Base-by-base conservation (phyloP, 2,888 invertebrate species). In the Epirrhoe tristata region DNA sequence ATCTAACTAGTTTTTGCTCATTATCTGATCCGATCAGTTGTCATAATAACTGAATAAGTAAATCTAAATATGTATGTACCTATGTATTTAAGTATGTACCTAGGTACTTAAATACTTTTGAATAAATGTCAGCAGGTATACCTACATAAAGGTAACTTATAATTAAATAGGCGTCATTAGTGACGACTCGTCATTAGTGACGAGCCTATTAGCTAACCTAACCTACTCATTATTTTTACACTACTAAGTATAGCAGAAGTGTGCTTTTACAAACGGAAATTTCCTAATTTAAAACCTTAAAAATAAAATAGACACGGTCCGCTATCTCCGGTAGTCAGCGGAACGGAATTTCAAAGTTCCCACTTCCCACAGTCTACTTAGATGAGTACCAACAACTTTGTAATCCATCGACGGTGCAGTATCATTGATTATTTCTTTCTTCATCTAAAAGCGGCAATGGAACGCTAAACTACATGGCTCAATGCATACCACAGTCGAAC, bases 341-440 rank as follows among this genome's bases (percentile, higher is more conserved):
- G 54, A 62, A 63, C 53, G 63, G 62, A 60, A 70, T 70, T 62
- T 58, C 17, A 7, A 60, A 14, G 54, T 36, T 34, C 46, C 43
- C 51, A 51, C 36, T 32, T 54, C 36, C 16, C 39, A 5, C 24
- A 24, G 24, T 24, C 24, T 24, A 24, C 24, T 57, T 31, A 57
- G 31, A n/a, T 24, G 46, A 10, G 10, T 17, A 17, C n/a, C 54
- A 36, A 39, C 3, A 7, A 39, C 54, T 53, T 46, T 34, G 8
- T 3, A 39, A 46, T 58, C 52, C 63, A 53, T 58, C 46, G 63
- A 4, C 36, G 24, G 39, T 43, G 14, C 43, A 51, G 8, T 52
- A 36, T 7, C 24, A 51, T 32, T 2, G 31, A 31, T 8, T 39
- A 62, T 57, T 17, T 34, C n/a, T 17, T 46, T 34, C 34, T 1